A percentile compares a stretch with the other conserved stretches of the same genome.
phyloP scores from a whole-genome alignment of 2,113 vertebrate species.

The Martes martes region DNA sequence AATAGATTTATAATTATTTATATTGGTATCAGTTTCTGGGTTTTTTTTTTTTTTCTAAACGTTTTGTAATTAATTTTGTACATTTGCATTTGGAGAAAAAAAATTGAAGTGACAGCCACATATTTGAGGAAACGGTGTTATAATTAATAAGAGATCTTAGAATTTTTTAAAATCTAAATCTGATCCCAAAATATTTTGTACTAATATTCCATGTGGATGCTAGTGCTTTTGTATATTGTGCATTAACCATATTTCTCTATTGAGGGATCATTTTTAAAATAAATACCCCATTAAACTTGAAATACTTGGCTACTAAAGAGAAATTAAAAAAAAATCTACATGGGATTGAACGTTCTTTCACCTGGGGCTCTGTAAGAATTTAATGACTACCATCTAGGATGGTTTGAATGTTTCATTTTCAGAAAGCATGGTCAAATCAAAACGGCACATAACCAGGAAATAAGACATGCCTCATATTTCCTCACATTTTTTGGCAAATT shows the following conservation, averaged over 20 bases:
- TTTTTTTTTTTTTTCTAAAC: background rate
- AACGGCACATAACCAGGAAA: background rate
- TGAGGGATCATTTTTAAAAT: background rate
- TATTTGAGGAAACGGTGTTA: background rate
- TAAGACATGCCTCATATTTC: background rate
- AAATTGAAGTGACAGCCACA: background rate
- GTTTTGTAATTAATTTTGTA: background rate
- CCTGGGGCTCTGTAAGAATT: background rate
- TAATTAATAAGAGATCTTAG: background rate
- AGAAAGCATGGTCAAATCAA: background rate
- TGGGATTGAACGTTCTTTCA: background rate
- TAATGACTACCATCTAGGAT: background rate
- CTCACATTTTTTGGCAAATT: background rate
- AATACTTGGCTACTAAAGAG: slow-evolving; percentile 24
- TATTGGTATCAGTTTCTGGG: background rate
- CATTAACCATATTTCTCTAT: background rate
- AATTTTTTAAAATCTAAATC: slow-evolving; percentile 16
- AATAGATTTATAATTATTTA: background rate
- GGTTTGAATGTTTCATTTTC: background rate
- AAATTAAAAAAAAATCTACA: background rate
- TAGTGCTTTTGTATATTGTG: background rate
- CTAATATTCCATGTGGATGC: background rate
- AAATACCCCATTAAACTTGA: slow-evolving; percentile 58
- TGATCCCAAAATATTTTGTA: slow-evolving; percentile 42
- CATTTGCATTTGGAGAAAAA: background rate